Conservation (phyloP, 2,113 vertebrate species). For the Agelaius phoeniceus region DNA sequence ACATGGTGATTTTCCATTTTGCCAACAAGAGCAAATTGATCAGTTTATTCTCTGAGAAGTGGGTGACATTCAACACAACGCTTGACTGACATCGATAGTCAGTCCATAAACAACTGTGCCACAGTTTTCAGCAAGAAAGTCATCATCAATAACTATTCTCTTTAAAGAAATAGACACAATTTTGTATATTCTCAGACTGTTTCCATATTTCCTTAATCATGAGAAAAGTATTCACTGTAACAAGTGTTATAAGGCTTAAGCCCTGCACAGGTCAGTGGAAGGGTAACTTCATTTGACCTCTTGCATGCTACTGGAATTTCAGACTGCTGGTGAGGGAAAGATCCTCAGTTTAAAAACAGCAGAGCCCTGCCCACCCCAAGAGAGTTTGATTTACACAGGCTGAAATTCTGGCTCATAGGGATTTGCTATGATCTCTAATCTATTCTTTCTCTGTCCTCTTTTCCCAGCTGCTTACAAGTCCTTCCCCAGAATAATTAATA, state of each 20-base stretch:
- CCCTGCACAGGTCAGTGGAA: not conserved
- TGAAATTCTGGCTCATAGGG: not conserved
- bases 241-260: not conserved
- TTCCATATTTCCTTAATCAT: not conserved
- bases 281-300: not conserved
- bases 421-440: not conserved
- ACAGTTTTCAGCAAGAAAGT: not conserved
- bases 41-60: not conserved
- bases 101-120: not conserved
- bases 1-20: not conserved
- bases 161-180: not conserved
- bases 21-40: not conserved
- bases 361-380: not conserved
- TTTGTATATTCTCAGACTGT: not conserved
- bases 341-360: not conserved
- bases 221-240: not conserved
- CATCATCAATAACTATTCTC: not conserved
- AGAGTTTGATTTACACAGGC: not conserved
- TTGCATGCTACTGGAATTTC: not conserved
- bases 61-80: not conserved
- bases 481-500: not conserved
- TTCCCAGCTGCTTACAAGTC: not conserved
- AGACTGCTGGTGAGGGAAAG: not conserved
- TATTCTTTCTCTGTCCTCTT: not conserved
- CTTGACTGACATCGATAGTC: not conserved